Base-by-base conservation (phyloP, 1,140 invertebrate genomes). In the Drosophila gunungcola region DNA sequence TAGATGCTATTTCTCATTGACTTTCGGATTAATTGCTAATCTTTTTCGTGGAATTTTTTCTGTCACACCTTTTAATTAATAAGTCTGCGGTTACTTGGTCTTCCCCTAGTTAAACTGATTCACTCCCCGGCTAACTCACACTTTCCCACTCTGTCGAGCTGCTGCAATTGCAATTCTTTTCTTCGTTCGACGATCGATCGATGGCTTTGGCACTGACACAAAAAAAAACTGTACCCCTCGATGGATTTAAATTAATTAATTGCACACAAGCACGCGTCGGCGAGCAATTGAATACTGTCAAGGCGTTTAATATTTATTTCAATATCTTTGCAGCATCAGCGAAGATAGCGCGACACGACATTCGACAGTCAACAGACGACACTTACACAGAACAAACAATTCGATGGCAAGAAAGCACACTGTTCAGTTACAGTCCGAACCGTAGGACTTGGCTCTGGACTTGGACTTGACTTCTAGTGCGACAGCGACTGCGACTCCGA, bases 121-220 rank as follows among this genome's bases (percentile, higher is more conserved):
- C 64, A 68, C 43, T 0, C 9, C 49, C 43, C 43, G 43, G 5
- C 42, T 10, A 13, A 53, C 46, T 68, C 16, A 58, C 49, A n/a
- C 51, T 39, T 34, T 51, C 2, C 25, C 42, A 25, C n/a, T 29
- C 27, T 9, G 11, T 36, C 39, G 29, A 65, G n/a, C 45, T 51
- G 63, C 3, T 42, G 16, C 16, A n/a, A 27, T 7, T 34, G 16
- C 16, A n/a, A 27, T 7, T 34, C 36, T 36, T 16, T 21, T 29
- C 38, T 43, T 11, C 16, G 21, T 11, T 25, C 43, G 10, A 12
- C 25, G 46, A 27, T 27, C 61, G 67, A 70, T 70, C 45, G 27
- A 51, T 65, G 2, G 27, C 46, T 45, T 53, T 78, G 75, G 67
- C 75, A 72, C 65, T 78, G 75, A 78, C 75, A 78, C 75, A 78